Conservation (phyloP, 2,797 vertebrate species). For the Tamandua tetradactyla region DNA sequence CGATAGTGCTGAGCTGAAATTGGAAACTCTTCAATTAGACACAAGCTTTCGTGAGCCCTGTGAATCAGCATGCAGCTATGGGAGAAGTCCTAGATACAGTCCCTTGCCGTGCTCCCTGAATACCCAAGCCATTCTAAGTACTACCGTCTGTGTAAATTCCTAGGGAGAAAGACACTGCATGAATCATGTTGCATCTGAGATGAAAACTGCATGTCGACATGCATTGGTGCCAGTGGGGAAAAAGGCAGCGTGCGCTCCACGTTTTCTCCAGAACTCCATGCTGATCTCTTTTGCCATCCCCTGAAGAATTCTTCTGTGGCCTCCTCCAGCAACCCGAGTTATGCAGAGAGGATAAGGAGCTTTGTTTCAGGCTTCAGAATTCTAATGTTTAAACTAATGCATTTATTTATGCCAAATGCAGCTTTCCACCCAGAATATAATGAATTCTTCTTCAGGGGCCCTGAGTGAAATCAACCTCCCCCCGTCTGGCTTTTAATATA, state of each 20-base stretch:
- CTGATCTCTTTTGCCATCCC: not conserved
- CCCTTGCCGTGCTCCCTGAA: not conserved
- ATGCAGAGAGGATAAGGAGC: not conserved
- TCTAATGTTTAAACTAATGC: conserved; percentile 36
- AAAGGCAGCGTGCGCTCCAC: not conserved
- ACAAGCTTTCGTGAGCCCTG: not conserved
- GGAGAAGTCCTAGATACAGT: no score
- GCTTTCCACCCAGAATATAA: conserved; percentile 42
- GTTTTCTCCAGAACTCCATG: not conserved
- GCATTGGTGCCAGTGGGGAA: not conserved
- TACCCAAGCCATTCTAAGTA: not conserved
- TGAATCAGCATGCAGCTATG: not conserved
- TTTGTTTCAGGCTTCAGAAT: conserved; percentile 35
- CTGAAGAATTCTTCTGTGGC: not conserved
- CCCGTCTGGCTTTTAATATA: conserved; percentile 13
- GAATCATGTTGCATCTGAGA: not conserved
- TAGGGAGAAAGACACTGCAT: not conserved
- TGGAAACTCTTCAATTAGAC: not conserved
- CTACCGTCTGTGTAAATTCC: not conserved
- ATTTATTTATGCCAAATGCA: conserved; percentile 71
- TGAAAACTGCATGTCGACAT: not conserved
- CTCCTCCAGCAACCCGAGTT: not conserved
- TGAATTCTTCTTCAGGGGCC: conserved; percentile 60
- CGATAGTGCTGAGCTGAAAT: not conserved
- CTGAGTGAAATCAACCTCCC: conserved; percentile 42